Evolutionary conservation across 2,888 invertebrate species (phyloP).

Genomic region (Drosophila yooni): DNA sequence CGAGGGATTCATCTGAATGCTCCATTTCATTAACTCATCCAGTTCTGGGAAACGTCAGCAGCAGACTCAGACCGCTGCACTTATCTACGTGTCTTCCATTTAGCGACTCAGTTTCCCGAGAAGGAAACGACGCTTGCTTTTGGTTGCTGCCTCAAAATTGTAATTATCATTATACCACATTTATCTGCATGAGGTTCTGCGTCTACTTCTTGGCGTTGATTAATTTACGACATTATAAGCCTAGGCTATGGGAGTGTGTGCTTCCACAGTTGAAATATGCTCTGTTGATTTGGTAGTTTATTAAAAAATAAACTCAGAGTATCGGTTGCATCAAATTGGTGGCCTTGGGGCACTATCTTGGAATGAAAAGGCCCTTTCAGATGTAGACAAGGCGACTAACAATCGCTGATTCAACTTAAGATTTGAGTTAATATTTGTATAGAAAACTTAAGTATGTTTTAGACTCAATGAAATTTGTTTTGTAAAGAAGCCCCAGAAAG

Average conservation of each 20-base stretch:
- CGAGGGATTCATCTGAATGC: slow-evolving; percentile 34
- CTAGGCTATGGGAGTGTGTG: slow-evolving; percentile 9
- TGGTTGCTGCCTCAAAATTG: slow-evolving; percentile 52
- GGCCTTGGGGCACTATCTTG: neutral
- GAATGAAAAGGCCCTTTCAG: too few species aligned
- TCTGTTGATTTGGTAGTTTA: slow-evolving; percentile 11
- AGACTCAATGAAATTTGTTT: neutral
- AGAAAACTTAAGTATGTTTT: neutral
- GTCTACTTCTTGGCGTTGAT: slow-evolving; percentile 42
- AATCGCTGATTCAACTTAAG: neutral
- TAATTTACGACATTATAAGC: slow-evolving; percentile 55
- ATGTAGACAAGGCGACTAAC: neutral
- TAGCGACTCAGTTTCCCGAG: slow-evolving; percentile 55
- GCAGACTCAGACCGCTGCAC: slow-evolving; percentile 22
- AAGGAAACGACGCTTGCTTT: slow-evolving; percentile 47
- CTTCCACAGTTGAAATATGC: slow-evolving; percentile 2
- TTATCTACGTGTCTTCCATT: slow-evolving; percentile 69
- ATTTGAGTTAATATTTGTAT: neutral
- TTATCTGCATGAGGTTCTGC: slow-evolving; percentile 32
- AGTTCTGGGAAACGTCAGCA: slow-evolving; percentile 58
- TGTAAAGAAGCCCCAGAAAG: neutral
- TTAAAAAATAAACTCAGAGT: neutral
- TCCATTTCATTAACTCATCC: slow-evolving; percentile 37
- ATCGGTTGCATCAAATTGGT: neutral
- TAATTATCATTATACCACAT: slow-evolving; percentile 72